Evolutionary conservation across 2,888 invertebrate genomes (phyloP), one percentile per base, ranked within the genome.

Genomic region (Cloeon dipterum): DNA sequence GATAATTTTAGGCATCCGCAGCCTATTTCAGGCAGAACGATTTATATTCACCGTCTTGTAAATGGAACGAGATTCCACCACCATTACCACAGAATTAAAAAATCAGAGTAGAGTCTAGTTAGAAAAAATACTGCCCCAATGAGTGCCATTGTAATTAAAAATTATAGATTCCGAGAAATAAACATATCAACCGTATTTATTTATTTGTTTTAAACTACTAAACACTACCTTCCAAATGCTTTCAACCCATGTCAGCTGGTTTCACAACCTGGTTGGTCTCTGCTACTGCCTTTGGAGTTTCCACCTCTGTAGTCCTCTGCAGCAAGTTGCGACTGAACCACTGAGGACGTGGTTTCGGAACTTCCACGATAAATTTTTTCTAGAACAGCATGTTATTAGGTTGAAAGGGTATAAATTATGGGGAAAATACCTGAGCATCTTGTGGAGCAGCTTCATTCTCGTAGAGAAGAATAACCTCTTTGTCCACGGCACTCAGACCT

Each of bases 291-390:
- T 69, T 67, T 23, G 65, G 61, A 1, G 76, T 68, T 26, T 71
- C 65, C 43, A 71, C 66, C 46, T 77, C 71, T 14, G 81, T 79
- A 1, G 76, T 68, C 51, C 74, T 72, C 50, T 86, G 74, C 16
- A 86, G 56, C 35, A 91, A 62, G 58, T 86, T 85, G 48, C 72
- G 73, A 45, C 77, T 73, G 51, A 89, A 93, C 88, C 89, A 93
- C 26, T 68, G 57, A 4, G 91, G 91, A 42, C 89, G 65, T 39
- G 74, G 68, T 52, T 81, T 86, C 34, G 76, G 64, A 66, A 88
- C 69, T 61, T 91, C 88, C 13, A 93, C 70, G 42, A 91, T 66
- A 46, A 77, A 66, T 57, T 83, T 85, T 2, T 59, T 60, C 54
- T 62, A n/a, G n/a, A n/a, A n/a, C n/a, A n/a, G n/a, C n/a, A n/a